Base-by-base conservation (phyloP, 1,140 invertebrate species). In the Homalodisca vitripennis region DNA sequence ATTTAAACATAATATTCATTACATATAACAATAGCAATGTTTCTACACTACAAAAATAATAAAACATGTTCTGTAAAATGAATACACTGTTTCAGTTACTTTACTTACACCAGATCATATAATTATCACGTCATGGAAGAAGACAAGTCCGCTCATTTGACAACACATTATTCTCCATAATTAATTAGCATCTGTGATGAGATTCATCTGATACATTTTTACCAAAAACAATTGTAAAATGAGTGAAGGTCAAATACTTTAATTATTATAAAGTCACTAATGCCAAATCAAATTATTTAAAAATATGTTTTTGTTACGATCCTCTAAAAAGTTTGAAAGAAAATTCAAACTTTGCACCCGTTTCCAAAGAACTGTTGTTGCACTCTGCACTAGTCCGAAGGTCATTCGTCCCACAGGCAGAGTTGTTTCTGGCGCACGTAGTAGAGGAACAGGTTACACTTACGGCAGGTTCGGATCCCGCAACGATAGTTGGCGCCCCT, bases 401-500 rank as follows among this genome's bases (percentile, higher is more conserved):
- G 85, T 90, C 87, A 91, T 88, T 91, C 89, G 80, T 95, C 92
- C 92, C 90, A 94, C 69, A 94, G 82, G 82, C 95, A 97, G 73
- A 88, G 85, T 74, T 92, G 88, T 78, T 94, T 93, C 77, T 91
- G 88, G 67, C 86, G 83, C 51, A 92, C 92, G 77, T 89, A 91
- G 81, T 92, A 95, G 66, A 89, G 86, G 80, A 94, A 97, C 72
- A 89, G 87, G 77, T 91, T 88, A 81, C 93, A 96, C 78, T 93
- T 90, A 76, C 89, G 88, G 79, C 95, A 98, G 3, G 95, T 97
- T 81, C 95, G 94, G 76, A 98, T 98, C 64, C 95, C 95, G 80
- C 95, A 98, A 17, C 94, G n/a, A 73, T 80, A 84, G 46, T 55
- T 71, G 6, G 48, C 29, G 27, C 69, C 69, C 3, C 13, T n/a